Evolutionary conservation across 1,140 invertebrate genomes (phyloP), one percentile per base, ranked within the genome.

Genomic region (Anadara kagoshimensis): DNA sequence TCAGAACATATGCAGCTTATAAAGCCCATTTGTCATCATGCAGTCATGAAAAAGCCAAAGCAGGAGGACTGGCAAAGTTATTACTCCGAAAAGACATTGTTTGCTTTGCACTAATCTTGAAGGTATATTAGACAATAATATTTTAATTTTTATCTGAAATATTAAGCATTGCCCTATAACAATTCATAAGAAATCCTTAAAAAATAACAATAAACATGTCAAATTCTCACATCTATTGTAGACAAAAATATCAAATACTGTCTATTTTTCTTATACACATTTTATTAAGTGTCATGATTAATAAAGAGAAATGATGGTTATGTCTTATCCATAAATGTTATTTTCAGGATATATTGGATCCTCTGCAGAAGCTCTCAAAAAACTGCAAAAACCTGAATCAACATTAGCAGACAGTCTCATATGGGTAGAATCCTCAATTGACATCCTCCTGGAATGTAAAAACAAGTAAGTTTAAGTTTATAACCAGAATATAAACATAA

Each of bases 41-140:
- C 16, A 45, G 36, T n/a, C 61, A 71, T 43, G 12, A 44, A 26
- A 71, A 71, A n/a, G 5, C 59, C 29, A 70, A 70, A 22, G 68
- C 58, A 43, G 68, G 63, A 44, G 58, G 68, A 0, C 22, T 53
- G 22, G 43, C 11, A 18, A 63, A 62, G 51, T 56, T 71, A 11
- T 12, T 71, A 61, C 24, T 62, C 3, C n/a, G 5, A 5, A 71
- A 71, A 41, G 53, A 65, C 26, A 5, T 68, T 7, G 14, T 68
- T 0, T 22, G n/a, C 22, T 68, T 68, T 26, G 29, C 58, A 4
- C 43, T 68, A 5, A 56, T 66, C 56, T 22, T 66, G 2, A n/a
- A 44, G 20, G 64, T 66, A 41, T 22, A 22, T n/a, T 2, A 10
- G 7, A 45, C 18, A 11, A 22, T 22, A n/a, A n/a, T n/a, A n/a